These are phyloP conservation scores for Porites cylindrica DNA, from an alignment of 92 coral and sea anemone genomes.

Conservation along the genomic window DNA sequence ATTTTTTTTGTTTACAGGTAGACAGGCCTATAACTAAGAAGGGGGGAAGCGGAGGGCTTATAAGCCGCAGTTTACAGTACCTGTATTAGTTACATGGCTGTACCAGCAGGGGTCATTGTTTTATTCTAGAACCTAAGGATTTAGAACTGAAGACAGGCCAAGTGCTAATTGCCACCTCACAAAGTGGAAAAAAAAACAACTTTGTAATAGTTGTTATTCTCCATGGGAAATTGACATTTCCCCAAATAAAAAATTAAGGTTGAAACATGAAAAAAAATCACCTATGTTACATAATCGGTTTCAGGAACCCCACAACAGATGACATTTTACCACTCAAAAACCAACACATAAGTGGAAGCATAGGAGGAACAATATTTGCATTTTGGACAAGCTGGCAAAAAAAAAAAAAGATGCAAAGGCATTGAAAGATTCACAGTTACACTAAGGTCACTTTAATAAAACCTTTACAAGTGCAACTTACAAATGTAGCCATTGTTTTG, in stretches of 20 bases:
- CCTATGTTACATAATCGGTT: not conserved
- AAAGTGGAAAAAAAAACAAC: not conserved
- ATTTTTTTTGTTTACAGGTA: too few relatives aligned
- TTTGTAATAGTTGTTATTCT: slow-evolving; percentile 7
- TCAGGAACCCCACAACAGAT: not conserved
- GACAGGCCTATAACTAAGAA: too few relatives aligned
- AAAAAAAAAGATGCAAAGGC: not conserved
- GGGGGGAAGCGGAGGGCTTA: too few relatives aligned
- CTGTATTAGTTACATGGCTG: too few relatives aligned
- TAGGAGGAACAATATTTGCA: not conserved
- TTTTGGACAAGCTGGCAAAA: not conserved
- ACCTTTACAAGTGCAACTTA: too few relatives aligned
- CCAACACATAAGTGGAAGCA: not conserved
- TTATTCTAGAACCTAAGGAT: too few relatives aligned
- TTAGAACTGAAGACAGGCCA: not conserved
- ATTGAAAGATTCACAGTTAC: too few relatives aligned
- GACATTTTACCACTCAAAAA: not conserved
- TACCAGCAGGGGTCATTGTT: too few relatives aligned
- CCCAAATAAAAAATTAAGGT: slow-evolving; percentile 2
- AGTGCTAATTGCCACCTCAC: slow-evolving; percentile 28
- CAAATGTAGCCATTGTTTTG: too few relatives aligned
- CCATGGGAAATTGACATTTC: slow-evolving; percentile 11
- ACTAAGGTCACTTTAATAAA: too few relatives aligned
- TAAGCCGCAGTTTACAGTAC: too few relatives aligned
- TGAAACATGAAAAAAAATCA: not conserved